phyloP scores from a whole-genome alignment of 2,113 vertebrate genomes.

The Notarius quadriscutis region DNA sequence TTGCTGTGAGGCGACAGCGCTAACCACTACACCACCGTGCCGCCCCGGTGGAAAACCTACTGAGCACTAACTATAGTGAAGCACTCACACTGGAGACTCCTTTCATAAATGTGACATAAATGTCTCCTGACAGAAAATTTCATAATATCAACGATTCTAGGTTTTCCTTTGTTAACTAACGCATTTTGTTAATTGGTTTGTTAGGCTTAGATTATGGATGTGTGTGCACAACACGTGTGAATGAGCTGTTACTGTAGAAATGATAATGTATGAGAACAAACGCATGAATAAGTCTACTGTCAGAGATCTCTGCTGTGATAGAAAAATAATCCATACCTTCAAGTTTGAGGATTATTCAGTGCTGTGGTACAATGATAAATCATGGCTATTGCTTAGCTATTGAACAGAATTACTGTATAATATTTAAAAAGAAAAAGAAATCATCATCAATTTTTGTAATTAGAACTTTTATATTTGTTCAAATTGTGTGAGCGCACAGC shows the following conservation, averaged over 20 bases:
- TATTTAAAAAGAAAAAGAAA: too few species aligned
- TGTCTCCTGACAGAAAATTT: too few species aligned
- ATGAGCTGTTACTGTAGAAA: not conserved
- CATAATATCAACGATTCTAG: too few species aligned
- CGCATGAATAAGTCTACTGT: not conserved
- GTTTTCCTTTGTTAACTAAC: too few species aligned
- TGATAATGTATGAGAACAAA: not conserved
- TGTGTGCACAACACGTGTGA: not conserved
- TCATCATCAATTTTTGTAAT: not conserved
- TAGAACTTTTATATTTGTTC: not conserved
- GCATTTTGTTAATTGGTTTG: too few species aligned
- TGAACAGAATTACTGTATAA: not conserved
- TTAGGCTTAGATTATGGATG: not conserved
- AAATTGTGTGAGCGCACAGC: not conserved
- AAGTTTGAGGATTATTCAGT: not conserved
- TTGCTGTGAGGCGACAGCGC: too few species aligned
- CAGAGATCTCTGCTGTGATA: not conserved
- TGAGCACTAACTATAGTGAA: too few species aligned
- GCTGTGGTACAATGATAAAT: not conserved
- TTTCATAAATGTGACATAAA: too few species aligned
- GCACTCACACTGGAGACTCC: too few species aligned
- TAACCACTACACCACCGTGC: too few species aligned
- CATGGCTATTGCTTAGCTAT: not conserved
- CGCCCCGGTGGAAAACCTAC: too few species aligned
- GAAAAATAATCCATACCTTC: not conserved